phyloP scores from a whole-genome alignment of 2,888 invertebrate genomes.

The Sipha maydis region DNA sequence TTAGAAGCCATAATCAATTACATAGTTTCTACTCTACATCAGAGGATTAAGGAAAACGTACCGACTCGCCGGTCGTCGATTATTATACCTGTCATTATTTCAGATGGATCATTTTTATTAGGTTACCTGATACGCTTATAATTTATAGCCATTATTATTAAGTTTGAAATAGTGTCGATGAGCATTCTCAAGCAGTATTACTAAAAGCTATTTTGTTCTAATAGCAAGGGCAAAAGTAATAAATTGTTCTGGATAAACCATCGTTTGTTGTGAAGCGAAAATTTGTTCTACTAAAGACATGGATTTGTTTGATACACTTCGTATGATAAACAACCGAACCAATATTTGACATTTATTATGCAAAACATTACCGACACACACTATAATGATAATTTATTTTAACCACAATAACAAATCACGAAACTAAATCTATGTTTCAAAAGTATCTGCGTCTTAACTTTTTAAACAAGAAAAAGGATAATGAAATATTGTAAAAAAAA shows the following conservation, averaged over 20 bases:
- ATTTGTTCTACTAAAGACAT: constrained; percentile 21
- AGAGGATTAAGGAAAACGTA: background rate
- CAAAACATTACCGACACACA: constrained; percentile 5
- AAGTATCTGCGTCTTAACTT: background rate
- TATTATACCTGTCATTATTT: background rate
- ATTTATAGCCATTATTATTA: constrained; percentile 1
- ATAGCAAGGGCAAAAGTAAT: constrained; percentile 26
- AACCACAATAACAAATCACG: background rate
- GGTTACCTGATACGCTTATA: background rate
- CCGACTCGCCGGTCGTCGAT: background rate
- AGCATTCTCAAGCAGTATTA: background rate
- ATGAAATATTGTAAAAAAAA: background rate
- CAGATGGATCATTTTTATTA: background rate
- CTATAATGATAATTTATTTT: background rate
- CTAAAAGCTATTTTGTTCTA: background rate
- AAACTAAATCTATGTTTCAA: constrained; percentile 23
- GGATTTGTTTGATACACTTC: constrained; percentile 34
- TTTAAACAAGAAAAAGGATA: background rate
- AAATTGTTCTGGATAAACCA: constrained; percentile 14
- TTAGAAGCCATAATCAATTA: too few relatives aligned
- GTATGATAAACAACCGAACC: constrained; percentile 25
- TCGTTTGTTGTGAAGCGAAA: constrained; percentile 5
- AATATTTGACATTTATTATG: constrained; percentile 30
- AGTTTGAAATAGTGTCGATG: background rate
- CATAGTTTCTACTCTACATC: background rate